Conservation (phyloP, 1,140 invertebrate genomes). For the Aradophagus sp. region DNA sequence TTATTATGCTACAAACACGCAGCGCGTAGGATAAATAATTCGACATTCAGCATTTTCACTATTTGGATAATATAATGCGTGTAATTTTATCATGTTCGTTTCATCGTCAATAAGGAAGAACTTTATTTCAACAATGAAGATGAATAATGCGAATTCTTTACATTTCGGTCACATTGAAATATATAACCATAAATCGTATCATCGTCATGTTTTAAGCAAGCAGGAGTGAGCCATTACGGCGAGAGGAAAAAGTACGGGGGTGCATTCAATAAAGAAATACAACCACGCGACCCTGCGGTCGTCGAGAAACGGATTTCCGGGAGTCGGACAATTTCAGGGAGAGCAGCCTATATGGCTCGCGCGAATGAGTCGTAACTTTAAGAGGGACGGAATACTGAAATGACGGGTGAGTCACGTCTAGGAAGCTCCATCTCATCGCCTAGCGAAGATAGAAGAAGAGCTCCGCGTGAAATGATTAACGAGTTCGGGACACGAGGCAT, state of each 20-base stretch:
- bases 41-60: constrained; percentile 4
- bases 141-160: constrained; percentile 37
- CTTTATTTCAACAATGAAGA: constrained; percentile 49
- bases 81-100: constrained; percentile 34
- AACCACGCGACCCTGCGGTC: constrained; percentile 43
- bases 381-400: constrained; percentile 42
- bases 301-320: constrained; percentile 53
- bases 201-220: constrained; percentile 26
- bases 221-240: constrained; percentile 35
- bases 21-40: constrained; percentile 2
- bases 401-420: constrained; percentile 61
- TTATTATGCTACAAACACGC: constrained; percentile 14
- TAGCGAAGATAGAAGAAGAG: constrained; percentile 38
- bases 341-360: constrained; percentile 15
- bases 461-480: constrained; percentile 39
- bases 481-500: constrained; percentile 27
- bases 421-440: constrained; percentile 46
- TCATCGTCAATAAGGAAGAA: constrained; percentile 36
- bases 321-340: constrained; percentile 45
- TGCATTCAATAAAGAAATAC: constrained; percentile 56
- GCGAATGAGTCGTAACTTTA: constrained; percentile 51
- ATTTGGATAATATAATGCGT: constrained; percentile 6
- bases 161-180: constrained; percentile 16
- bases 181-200: constrained; percentile 48
- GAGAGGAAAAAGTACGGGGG: constrained; percentile 36